Evolutionary conservation across 2,113 vertebrate species (phyloP), one percentile per base, ranked within the genome.

Genomic region (Otus sunia): DNA sequence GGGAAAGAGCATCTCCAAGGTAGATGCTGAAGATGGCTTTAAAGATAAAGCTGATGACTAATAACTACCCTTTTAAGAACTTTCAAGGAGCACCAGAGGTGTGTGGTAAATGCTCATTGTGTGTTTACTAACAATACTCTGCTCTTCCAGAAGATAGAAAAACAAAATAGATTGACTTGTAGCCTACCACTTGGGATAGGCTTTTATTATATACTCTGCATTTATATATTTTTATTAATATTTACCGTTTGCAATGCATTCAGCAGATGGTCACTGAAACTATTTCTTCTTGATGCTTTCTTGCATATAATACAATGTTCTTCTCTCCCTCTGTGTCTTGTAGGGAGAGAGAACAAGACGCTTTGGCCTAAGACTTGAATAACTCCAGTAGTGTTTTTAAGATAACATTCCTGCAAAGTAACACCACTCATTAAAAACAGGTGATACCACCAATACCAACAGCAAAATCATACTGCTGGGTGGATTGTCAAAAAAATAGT

Each of bases 11-110:
- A 94, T 94, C 89, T 92, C 68, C 94, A 82, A 90, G 39, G 75
- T 0, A 96, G 94, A 97, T 96, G 93, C 93, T 92, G 83, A 83
- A 89, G 72, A 81, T 59, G 39, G 25, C 69, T 58, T 95, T 87
- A 91, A 45, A 90, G 25, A 59, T 64, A 90, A 91, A 86, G 21
- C 37, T 91, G 82, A 36, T 71, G 50, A 45, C 86, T 84, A 87
- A 36, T 43, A 91, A 64, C 5, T n/a, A 75, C 26, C 8, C 15
- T 86, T 91, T 59, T 74, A 82, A 75, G 34, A 92, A 72, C 4
- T 58, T 88, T 49, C 23, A 78, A 72, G 49, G 29, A 88, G 14
- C 41, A 92, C 34, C 41, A 69, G 45, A 36, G 34, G 75, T 58
- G 41, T 72, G 32, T 39, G 9, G 11, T n/a, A 92, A 89, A 95